These are phyloP conservation scores for Orthonevra nobilis DNA, from an alignment of 2,888 invertebrate genomes.

Conservation along the genomic window DNA sequence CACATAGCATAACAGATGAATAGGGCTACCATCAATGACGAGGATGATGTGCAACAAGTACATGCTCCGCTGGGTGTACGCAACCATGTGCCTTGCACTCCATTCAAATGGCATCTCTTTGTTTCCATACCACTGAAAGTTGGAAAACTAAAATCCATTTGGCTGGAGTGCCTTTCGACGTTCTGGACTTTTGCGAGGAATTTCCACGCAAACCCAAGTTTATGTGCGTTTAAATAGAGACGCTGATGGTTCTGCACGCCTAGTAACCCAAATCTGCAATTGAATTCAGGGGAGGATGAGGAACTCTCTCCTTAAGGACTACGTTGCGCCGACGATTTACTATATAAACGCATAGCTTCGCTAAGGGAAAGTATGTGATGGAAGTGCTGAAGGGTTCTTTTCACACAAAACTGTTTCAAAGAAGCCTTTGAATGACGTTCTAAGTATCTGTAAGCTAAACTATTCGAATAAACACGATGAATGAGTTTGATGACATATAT, in stretches of 20 bases:
- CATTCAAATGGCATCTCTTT: conserved; percentile 5
- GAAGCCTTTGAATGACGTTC: too few relatives aligned
- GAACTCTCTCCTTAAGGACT: too few relatives aligned
- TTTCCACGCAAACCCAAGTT: background rate
- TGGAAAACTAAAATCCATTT: too few relatives aligned
- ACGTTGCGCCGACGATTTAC: background rate
- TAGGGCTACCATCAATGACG: conserved; percentile 27
- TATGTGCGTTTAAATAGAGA: conserved; percentile 6
- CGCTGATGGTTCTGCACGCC: conserved; percentile 37
- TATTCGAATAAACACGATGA: background rate
- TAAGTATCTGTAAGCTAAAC: conserved; percentile 9
- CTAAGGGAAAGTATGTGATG: conserved; percentile 22
- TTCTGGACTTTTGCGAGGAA: background rate
- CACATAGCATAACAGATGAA: conserved; percentile 47
- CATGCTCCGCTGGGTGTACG: too few relatives aligned
- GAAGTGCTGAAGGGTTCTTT: conserved; percentile 25
- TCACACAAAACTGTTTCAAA: too few relatives aligned
- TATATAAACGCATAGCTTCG: too few relatives aligned
- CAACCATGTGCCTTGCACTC: conserved; percentile 28
- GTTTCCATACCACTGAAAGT: background rate
- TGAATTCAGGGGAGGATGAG: conserved; percentile 3
- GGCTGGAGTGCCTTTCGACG: background rate
- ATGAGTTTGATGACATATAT: too few relatives aligned
- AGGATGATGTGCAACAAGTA: conserved; percentile 41
- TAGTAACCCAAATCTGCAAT: conserved; percentile 31